Evolutionary conservation across 1,140 invertebrate species (phyloP).

Genomic region (Drosophila pruinosa): DNA sequence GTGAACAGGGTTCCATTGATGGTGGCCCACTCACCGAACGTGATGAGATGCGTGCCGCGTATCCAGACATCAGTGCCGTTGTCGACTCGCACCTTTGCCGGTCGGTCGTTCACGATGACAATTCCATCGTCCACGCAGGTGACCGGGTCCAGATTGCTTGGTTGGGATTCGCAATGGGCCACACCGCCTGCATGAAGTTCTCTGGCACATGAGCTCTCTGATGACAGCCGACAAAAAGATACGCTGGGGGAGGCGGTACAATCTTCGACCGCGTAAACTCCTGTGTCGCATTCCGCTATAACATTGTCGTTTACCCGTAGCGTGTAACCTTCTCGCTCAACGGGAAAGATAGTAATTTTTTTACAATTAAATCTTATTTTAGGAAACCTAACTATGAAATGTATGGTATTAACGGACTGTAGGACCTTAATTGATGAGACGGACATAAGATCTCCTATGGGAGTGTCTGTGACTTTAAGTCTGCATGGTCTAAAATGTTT

Average conservation of each 20-base stretch:
- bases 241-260: too few relatives aligned
- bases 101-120: slow-evolving; percentile 17
- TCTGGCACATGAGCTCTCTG: slow-evolving; percentile 21
- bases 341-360: slow-evolving; percentile 17
- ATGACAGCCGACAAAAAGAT: neutral
- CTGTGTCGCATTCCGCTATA: slow-evolving; percentile 10
- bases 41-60: slow-evolving; percentile 26
- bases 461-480: slow-evolving; percentile 25
- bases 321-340: neutral
- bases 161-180: slow-evolving; percentile 18
- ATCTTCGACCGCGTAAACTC: neutral
- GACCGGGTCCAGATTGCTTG: neutral
- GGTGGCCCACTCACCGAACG: slow-evolving; percentile 1
- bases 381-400: slow-evolving; percentile 26
- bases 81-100: slow-evolving; percentile 22
- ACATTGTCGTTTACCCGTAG: slow-evolving; percentile 7
- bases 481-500: slow-evolving; percentile 26
- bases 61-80: slow-evolving; percentile 9
- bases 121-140: slow-evolving; percentile 16
- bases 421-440: slow-evolving; percentile 16
- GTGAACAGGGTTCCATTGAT: slow-evolving; percentile 19
- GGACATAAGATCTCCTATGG: slow-evolving; percentile 30
- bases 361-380: slow-evolving; percentile 11
- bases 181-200: slow-evolving; percentile 24
- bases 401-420: neutral